Evolutionary conservation across 2,888 invertebrate genomes (phyloP), one percentile per base, ranked within the genome.

Genomic region (Opisthograptis luteolata): DNA sequence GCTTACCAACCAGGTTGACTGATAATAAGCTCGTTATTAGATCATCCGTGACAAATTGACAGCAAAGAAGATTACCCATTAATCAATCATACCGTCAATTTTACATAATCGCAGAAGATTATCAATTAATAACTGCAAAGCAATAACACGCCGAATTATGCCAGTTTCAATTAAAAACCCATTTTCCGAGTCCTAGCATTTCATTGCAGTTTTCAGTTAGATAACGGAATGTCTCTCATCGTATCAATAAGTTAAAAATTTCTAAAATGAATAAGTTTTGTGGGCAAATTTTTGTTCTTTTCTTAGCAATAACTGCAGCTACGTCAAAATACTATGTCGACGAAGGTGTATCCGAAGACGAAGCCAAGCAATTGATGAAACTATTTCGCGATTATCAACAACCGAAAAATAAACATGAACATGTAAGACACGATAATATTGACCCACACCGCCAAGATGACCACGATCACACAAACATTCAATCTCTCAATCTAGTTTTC

Each of bases 401-500:
- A 2, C 13, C 35, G 4, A 22, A 35, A 8, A 2, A 4, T 1
- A n/a, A 2, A 3, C 34, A 32, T 2, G 9, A 22, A 6, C 22
- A 37, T 10, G 47, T 12, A 28, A 20, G 31, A 7, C 9, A 17
- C 8, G 22, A 41, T n/a, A 8, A 6, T 5, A 28, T n/a, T n/a
- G n/a, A 46, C 7, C 10, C 3, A 7, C 46, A 51, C 13, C 39
- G 44, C 15, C 12, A 8, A 1, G 31, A 20, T 0, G 28, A 34
- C 5, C 42, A 31, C 15, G 45, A 52, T n/a, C 12, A 12, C 6
- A 40, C 52, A 20, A 56, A 60, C 36, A 30, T 58, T 9, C 53
- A 58, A 41, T 37, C 56, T 1, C 9, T 60, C 7, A 60, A 62
- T 43, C 13, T 49, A 1, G 7, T 51, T 25, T 56, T 58, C 13